Percentiles rank a stretch among this genome's conserved stretches.
Conservation (phyloP, 2,888 invertebrate genomes). For the Nephrotoma appendiculata region DNA sequence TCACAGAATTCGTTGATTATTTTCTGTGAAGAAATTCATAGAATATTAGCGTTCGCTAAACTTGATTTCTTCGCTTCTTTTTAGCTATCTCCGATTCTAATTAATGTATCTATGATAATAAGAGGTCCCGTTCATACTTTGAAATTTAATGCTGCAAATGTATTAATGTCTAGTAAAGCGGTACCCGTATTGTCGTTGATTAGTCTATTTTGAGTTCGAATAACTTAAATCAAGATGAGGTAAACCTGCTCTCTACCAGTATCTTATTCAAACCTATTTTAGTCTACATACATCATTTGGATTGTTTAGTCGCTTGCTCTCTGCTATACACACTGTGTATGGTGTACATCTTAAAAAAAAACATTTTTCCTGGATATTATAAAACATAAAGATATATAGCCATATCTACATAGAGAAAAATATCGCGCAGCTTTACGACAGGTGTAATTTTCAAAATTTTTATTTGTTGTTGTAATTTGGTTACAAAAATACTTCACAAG, state of each 20-base stretch:
- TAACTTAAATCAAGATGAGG: background rate
- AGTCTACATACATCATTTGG: background rate
- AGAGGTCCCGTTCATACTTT: too few species aligned
- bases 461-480: background rate
- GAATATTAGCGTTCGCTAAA: too few species aligned
- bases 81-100: too few species aligned
- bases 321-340: background rate
- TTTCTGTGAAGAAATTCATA: too few species aligned
- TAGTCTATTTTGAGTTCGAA: background rate
- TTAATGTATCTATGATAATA: too few species aligned
- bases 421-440: slow-evolving; percentile 3
- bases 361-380: background rate
- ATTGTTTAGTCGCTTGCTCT: background rate
- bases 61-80: too few species aligned
- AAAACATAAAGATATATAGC: background rate
- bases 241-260: background rate
- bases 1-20: too few species aligned
- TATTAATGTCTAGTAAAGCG: too few species aligned
- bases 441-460: background rate
- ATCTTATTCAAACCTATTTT: background rate
- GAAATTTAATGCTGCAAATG: too few species aligned
- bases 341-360: background rate
- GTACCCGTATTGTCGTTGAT: background rate
- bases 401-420: background rate
- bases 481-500: background rate